A percentile compares a stretch with the other conserved stretches of the same genome.
Evolutionary conservation across 2,888 invertebrate species (phyloP).

Genomic region (Leucophenga maculata): DNA sequence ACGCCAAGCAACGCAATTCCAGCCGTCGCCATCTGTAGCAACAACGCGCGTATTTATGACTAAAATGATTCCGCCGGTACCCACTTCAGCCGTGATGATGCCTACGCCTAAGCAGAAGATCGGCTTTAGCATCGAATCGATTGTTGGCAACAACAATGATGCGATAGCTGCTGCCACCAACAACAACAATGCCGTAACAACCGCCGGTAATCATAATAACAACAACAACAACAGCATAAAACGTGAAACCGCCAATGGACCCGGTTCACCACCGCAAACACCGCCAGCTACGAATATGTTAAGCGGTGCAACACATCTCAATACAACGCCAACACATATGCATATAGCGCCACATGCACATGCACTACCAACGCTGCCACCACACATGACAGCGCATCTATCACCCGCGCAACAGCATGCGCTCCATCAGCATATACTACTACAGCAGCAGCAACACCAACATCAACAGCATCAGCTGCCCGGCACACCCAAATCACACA

Average conservation of each 20-base stretch:
- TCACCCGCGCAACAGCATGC: slow-evolving; percentile 66
- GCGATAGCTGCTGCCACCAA: slow-evolving; percentile 43
- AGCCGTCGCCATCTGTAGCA: slow-evolving; percentile 15
- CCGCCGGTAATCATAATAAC: slow-evolving; percentile 36
- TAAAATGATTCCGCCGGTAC: slow-evolving; percentile 94
- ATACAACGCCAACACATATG: slow-evolving; percentile 44
- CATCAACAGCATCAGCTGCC: slow-evolving; percentile 42
- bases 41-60: slow-evolving; percentile 70
- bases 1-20: slow-evolving; percentile 34
- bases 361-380: slow-evolving; percentile 40
- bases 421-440: slow-evolving; percentile 63
- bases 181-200: slow-evolving; percentile 36
- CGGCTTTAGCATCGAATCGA: slow-evolving; percentile 95
- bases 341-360: slow-evolving; percentile 44
- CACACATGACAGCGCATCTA: slow-evolving; percentile 55
- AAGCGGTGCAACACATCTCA: slow-evolving; percentile 36
- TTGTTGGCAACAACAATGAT: slow-evolving; percentile 81
- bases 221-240: slow-evolving; percentile 40
- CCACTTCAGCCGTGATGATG: slow-evolving; percentile 92
- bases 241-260: slow-evolving; percentile 53
- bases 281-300: slow-evolving; percentile 54
- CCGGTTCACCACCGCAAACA: slow-evolving; percentile 67
- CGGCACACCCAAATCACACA: slow-evolving; percentile 59
- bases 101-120: slow-evolving; percentile 92
- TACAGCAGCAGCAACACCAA: slow-evolving; percentile 38